Base-by-base conservation (phyloP, 2,888 invertebrate species). In the Maniola hyperantus region DNA sequence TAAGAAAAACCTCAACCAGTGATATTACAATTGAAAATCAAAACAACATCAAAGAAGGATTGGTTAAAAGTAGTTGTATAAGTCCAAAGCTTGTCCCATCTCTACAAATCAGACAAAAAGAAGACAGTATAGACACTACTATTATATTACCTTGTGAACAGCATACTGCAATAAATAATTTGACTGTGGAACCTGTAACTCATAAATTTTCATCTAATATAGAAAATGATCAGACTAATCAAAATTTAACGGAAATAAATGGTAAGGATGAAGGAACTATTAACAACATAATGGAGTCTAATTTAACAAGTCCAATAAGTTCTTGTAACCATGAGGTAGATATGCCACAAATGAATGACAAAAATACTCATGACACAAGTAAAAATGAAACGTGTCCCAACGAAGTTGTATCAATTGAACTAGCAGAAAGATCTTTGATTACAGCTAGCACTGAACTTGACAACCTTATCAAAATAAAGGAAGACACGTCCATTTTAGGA, bases 251-350 rank as follows among this genome's bases (percentile, higher is more conserved):
- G 20, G 36, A 36, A 55, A 39, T 20, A 15, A 15, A 34, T 15
- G 18, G 33, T 26, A 13, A 42, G 11, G n/a, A 58, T 13, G 42
- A 44, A n/a, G 10, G 7, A 54, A 34, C 33, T 50, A 8, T 10
- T 10, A 55, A 34, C 18, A 36, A 5, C 13, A n/a, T 8, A 46
- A 46, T 26, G n/a, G 46, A 33, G n/a, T 44, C n/a, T 33, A 44
- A 58, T 44, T 58, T 44, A 58, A 58, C 6, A 18, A 42, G 6
- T 55, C 39, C 39, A 39, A 51, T 20, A 54, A 42, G 8, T 44
- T 44, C 33, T 59, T n/a, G 6, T 34, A 18, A 48, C 34, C 57
- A 36, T 39, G 36, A 55, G 10, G 8, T 46, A 13, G 33, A 26
- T 15, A n/a, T 13, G 13, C 26, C 33, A 44, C 26, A 48, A 11